A percentile compares a stretch with the other conserved stretches of the same genome.
Evolutionary conservation across 1,140 invertebrate species (phyloP).

Genomic region (Micrasema minimum): DNA sequence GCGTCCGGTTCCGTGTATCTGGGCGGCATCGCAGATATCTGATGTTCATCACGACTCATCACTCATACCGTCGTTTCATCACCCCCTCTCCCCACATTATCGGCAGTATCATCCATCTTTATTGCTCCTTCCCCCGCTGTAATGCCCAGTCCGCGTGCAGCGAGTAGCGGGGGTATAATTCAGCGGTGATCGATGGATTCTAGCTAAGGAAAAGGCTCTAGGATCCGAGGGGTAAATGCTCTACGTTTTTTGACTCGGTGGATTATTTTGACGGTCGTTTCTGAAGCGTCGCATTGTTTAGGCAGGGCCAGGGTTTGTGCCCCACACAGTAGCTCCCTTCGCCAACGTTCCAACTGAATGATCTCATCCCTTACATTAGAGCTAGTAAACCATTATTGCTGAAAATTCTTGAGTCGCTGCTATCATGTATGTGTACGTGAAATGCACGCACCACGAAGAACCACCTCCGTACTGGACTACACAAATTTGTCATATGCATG

Average conservation of each 20-base stretch:
- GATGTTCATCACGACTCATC: constrained; percentile 32
- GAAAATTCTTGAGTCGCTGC: constrained; percentile 5
- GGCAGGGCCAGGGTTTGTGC: constrained; percentile 10
- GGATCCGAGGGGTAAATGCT: neutral
- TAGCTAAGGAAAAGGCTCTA: neutral
- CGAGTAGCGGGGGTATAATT: neutral
- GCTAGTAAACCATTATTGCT: constrained; percentile 32
- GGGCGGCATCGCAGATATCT: constrained; percentile 26
- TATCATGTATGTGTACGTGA: constrained; percentile 1
- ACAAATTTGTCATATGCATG: no score
- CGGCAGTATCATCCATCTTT: constrained; percentile 36
- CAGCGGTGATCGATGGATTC: neutral
- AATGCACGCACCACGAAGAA: no score
- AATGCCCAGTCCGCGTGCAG: constrained; percentile 8
- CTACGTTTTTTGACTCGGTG: neutral
- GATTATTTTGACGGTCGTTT: neutral
- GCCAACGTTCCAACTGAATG: constrained; percentile 31
- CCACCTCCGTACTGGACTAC: no score
- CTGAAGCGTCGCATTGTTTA: constrained; percentile 2
- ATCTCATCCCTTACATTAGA: constrained; percentile 36
- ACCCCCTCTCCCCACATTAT: constrained; percentile 15
- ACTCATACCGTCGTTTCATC: constrained; percentile 31
- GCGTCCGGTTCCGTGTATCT: constrained; percentile 24
- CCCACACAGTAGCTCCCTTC: constrained; percentile 16
- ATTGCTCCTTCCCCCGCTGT: constrained; percentile 21